phyloP scores from a whole-genome alignment of 2,797 vertebrate species.

The Manis pentadactyla region DNA sequence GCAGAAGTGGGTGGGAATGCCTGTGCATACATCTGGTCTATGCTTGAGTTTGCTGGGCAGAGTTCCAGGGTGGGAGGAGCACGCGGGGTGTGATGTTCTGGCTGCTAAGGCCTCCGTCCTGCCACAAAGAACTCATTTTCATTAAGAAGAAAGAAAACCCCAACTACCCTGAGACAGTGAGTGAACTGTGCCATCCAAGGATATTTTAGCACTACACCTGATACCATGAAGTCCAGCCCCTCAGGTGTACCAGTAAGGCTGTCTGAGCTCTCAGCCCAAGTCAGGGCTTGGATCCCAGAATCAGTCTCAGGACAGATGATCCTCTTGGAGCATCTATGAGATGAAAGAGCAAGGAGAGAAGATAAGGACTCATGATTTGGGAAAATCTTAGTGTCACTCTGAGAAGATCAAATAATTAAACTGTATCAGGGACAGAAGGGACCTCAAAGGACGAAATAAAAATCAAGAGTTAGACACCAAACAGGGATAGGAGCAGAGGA shows the following conservation, averaged over 20 bases:
- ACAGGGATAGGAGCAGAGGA: neutral
- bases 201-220: neutral
- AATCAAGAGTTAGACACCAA: neutral
- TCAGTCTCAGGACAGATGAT: neutral
- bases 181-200: neutral
- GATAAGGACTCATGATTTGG: too few species aligned
- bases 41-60: neutral
- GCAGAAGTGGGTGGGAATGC: fast-evolving
- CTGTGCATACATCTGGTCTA: too few species aligned
- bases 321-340: neutral
- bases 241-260: neutral
- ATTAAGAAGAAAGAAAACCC: neutral
- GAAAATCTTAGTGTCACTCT: neutral
- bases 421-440: neutral
- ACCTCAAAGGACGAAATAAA: neutral
- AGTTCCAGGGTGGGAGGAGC: neutral
- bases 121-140: neutral
- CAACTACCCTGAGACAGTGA: neutral
- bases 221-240: neutral
- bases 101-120: neutral
- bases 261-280: neutral
- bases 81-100: too few species aligned
- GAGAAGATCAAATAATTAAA: neutral
- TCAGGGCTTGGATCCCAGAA: too few species aligned
- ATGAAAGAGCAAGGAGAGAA: neutral